Percentiles rank a stretch among this genome's conserved stretches.
phyloP scores from a whole-genome alignment of 2,113 vertebrate genomes.

The Paracanthobrama guichenoti region DNA sequence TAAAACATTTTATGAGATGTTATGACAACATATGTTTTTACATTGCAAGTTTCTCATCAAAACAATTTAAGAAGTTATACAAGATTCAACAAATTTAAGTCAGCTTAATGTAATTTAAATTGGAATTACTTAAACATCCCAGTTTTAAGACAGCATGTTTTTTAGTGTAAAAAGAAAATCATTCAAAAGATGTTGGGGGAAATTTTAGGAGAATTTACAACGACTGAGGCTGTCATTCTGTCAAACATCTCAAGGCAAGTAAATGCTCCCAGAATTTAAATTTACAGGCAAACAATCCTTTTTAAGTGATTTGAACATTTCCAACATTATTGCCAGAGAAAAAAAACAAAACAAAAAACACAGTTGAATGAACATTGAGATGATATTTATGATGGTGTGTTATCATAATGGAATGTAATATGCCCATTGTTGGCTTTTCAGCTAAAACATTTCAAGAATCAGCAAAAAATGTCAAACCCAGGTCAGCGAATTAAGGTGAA shows the following conservation, averaged over 20 bases:
- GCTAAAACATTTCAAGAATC: background rate
- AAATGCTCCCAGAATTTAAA: background rate
- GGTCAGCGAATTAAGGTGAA: background rate
- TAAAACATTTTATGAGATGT: no score
- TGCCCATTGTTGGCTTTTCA: background rate
- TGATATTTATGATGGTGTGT: background rate
- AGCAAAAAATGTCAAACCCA: background rate
- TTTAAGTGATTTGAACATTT: background rate
- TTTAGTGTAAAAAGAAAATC: no score
- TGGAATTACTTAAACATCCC: no score
- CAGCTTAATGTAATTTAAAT: no score
- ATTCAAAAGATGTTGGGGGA: background rate
- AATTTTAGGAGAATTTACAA: background rate
- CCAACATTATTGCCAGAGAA: no score
- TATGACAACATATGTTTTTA: no score
- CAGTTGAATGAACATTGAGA: background rate
- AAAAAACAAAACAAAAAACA: background rate
- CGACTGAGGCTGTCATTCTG: no score
- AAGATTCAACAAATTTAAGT: no score
- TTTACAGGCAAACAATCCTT: background rate
- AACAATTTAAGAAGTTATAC: no score
- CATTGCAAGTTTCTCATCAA: no score
- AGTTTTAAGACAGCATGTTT: no score
- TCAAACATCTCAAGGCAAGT: no score
- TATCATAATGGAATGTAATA: background rate